A percentile compares a stretch with the other conserved stretches of the same genome.
phyloP scores from a whole-genome alignment of 2,797 vertebrate species.

The Notoglanidium macrostoma region DNA sequence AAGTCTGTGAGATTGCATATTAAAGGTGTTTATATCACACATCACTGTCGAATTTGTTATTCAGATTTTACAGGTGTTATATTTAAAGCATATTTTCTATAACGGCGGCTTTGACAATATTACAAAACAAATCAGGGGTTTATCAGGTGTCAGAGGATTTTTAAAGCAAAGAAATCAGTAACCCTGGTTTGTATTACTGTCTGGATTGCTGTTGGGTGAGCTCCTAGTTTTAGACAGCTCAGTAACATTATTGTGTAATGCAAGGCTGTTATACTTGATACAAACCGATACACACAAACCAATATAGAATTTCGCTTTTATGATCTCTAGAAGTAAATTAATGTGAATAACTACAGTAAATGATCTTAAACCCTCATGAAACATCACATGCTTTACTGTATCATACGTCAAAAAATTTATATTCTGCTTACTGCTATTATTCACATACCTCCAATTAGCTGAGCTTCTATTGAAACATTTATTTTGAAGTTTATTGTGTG shows the following conservation, averaged over 20 bases:
- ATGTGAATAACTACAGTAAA: neutral
- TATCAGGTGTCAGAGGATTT: neutral
- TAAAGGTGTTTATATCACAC: neutral
- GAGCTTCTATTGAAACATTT: slow-evolving; percentile 7
- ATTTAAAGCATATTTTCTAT: neutral
- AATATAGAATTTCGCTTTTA: neutral
- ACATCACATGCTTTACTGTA: neutral
- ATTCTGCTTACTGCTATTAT: neutral
- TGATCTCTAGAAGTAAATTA: neutral
- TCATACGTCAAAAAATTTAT: neutral
- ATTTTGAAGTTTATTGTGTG: slow-evolving; percentile 32
- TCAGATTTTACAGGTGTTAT: neutral
- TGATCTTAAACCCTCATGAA: neutral
- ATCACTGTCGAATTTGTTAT: neutral
- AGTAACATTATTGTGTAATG: neutral
- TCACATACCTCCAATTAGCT: neutral
- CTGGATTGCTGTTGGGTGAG: neutral
- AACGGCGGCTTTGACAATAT: too few relatives aligned
- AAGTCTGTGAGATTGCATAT: neutral
- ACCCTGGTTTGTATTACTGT: neutral
- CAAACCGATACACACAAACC: neutral
- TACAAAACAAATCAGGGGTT: too few relatives aligned
- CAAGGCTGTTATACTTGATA: neutral
- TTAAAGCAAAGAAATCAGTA: too few relatives aligned
- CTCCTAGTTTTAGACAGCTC: neutral